Base-by-base conservation (phyloP, 2,888 invertebrate genomes). In the Synergus japonicus region DNA sequence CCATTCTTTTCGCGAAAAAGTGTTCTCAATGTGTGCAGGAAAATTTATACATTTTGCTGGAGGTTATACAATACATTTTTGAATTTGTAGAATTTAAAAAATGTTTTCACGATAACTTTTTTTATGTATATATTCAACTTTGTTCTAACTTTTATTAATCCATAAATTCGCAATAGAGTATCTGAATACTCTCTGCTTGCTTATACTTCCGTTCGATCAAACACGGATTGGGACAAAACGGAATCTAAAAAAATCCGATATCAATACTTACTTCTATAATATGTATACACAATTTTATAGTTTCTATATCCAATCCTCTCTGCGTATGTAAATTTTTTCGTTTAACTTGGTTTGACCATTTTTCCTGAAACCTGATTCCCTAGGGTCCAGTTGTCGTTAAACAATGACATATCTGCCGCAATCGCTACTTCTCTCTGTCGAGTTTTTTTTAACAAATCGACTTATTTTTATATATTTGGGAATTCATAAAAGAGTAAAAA, bases 321-420 rank as follows among this genome's bases (percentile, higher is more conserved):
- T 66, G 66, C 43, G 43, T 44, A 66, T 66, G 66, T 66, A 66
- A 66, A 66, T 66, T 66, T 66, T 44, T 66, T 66, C 44, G 44
- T 66, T 66, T 66, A 66, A 66, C 66, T 66, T 66, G 66, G 66
- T 66, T 66, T 66, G 66, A 18, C 66, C 18, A 66, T 66, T 66
- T 66, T 66, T 66, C 66, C 41, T 66, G n/a, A 66, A 66, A 66
- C 66, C 44, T 66, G 44, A 66, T 66, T 44, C 66, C 44, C 66
- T 44, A n/a, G 66, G 5, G 44, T 66, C 66, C 44, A 66, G 66
- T 66, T 66, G 66, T 66, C 66, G 66, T 66, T 66, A 66, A 66
- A 66, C 66, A 66, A 66, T 66, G 66, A 66, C 44, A 66, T 10
- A 66, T 66, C 44, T 44, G 66, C 44, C 66, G 12, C 66, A 66